Conservation (phyloP, 2,113 vertebrate genomes). For the Cromileptes altivelis region DNA sequence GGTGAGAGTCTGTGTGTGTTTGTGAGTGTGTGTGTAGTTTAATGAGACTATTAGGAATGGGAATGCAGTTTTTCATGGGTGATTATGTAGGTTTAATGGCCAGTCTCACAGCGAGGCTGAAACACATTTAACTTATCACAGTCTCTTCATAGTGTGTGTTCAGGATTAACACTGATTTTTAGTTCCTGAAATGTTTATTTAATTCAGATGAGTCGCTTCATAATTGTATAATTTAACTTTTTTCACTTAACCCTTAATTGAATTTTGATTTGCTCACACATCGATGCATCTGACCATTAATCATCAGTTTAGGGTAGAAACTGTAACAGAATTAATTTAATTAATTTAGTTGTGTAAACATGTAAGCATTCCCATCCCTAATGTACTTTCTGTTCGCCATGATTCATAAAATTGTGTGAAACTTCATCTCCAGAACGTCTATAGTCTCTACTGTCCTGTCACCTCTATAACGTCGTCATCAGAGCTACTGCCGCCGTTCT, state of each 20-base stretch:
- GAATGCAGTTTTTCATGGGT: constrained; percentile 23
- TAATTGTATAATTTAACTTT: not conserved
- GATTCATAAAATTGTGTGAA: constrained; percentile 15
- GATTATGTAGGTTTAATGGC: not conserved
- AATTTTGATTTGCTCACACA: not conserved
- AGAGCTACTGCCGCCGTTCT: constrained; percentile 94
- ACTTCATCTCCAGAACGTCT: not conserved
- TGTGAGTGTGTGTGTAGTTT: not conserved
- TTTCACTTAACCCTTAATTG: not conserved
- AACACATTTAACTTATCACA: constrained; percentile 2
- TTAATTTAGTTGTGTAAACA: not conserved
- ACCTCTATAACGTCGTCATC: constrained; percentile 99
- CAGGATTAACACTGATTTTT: not conserved
- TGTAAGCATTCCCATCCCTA: constrained; percentile 50
- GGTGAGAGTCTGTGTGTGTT: constrained; percentile 2
- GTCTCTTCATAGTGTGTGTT: constrained; percentile 1
- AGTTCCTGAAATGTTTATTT: constrained; percentile 7
- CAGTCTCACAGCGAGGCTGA: not conserved
- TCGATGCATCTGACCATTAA: not conserved
- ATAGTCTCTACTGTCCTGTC: constrained; percentile 90
- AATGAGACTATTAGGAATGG: constrained; percentile 53
- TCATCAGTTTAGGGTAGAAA: not conserved
- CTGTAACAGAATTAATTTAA: constrained; percentile 1
- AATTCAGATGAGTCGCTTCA: not conserved
- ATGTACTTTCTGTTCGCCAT: constrained; percentile 11